phyloP scores from a whole-genome alignment of 2,797 vertebrate genomes.

The Melanitta fusca region DNA sequence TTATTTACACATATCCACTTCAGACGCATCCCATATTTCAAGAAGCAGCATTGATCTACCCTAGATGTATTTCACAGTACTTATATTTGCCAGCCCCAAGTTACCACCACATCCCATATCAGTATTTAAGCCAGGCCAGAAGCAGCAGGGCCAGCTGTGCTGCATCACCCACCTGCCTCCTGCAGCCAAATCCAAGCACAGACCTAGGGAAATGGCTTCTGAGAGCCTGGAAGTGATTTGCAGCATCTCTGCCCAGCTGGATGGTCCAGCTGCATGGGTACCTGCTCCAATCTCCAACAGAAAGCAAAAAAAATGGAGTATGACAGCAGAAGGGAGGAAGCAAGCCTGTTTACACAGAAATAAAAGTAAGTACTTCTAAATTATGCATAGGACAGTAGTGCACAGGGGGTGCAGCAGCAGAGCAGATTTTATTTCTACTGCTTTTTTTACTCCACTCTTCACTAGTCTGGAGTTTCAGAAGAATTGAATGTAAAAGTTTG shows the following conservation, averaged over 20 bases:
- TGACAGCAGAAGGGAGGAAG: background rate
- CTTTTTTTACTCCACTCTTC: background rate
- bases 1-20: too few species aligned
- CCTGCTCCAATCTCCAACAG: background rate
- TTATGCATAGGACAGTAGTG: too few species aligned
- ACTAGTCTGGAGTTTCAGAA: background rate
- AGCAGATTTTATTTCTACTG: background rate
- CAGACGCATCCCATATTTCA: background rate
- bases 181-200: background rate
- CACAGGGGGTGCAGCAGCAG: background rate
- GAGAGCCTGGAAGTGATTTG: background rate
- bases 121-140: rapidly evolving
- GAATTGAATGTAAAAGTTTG: background rate
- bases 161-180: background rate
- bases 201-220: background rate
- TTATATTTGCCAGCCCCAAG: rapidly evolving
- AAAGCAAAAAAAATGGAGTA: background rate
- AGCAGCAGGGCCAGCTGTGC: background rate
- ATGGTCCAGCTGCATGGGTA: rapidly evolving
- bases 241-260: background rate
- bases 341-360: background rate
- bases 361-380: background rate
- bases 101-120: rapidly evolving
- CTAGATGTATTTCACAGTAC: rapidly evolving
- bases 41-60: background rate